phyloP scores from a whole-genome alignment of 2,797 vertebrate species.

The Silurus aristotelis region DNA sequence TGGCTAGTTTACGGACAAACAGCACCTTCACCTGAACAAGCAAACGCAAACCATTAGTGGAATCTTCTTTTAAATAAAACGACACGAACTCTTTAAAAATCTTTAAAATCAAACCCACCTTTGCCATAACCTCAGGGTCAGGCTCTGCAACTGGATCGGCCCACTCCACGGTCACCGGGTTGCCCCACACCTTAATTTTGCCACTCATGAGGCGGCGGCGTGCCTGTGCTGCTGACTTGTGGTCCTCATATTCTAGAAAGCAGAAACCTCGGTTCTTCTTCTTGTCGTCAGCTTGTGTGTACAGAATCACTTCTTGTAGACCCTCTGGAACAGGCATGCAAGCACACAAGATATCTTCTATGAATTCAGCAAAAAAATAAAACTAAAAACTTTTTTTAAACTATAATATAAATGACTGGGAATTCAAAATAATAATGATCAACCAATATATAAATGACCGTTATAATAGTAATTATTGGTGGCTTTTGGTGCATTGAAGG shows the following conservation, averaged over 20 bases:
- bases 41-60: background rate
- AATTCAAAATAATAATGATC: background rate
- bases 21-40: slow-evolving; percentile 90
- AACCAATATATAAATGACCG: too few species aligned
- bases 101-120: slow-evolving; percentile 72
- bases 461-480: background rate
- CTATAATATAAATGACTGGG: background rate
- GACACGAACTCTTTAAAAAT: background rate
- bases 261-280: slow-evolving; percentile 99
- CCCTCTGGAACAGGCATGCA: slow-evolving; percentile 68
- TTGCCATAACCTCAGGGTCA: slow-evolving; percentile 97
- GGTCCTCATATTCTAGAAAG: slow-evolving; percentile 98
- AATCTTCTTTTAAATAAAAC: background rate
- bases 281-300: slow-evolving; percentile 98
- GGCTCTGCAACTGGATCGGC: slow-evolving; percentile 98
- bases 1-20: slow-evolving; percentile 97
- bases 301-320: slow-evolving; percentile 90
- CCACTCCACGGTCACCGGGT: slow-evolving; percentile 98
- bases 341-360: background rate
- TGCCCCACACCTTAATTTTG: slow-evolving; percentile 98
- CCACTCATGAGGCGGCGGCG: slow-evolving; percentile 98
- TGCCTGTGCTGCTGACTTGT: slow-evolving; percentile 97
- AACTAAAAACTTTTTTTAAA: too few species aligned
- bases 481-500: background rate
- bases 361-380: background rate